Evolutionary conservation across 2,797 vertebrate genomes (phyloP).

Genomic region (Crenuchus spilurus): DNA sequence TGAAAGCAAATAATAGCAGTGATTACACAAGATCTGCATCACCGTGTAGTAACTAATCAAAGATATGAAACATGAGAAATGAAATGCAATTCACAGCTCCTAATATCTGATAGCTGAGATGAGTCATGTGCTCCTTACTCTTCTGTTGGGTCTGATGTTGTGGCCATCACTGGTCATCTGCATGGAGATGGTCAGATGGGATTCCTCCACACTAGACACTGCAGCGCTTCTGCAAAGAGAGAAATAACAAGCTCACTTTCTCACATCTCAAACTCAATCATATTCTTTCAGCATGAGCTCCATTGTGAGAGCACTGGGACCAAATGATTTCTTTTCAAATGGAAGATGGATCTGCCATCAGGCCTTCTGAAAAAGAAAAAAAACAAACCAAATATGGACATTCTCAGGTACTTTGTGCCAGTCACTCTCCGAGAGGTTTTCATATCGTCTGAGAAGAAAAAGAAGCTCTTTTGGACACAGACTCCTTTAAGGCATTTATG

Average conservation of each 20-base stretch:
- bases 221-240: slow-evolving; percentile 41
- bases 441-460: background rate
- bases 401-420: background rate
- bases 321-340: slow-evolving; percentile 30
- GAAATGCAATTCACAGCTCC: background rate
- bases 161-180: slow-evolving; percentile 83
- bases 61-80: background rate
- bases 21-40: background rate
- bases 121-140: slow-evolving; percentile 64
- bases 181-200: slow-evolving; percentile 68
- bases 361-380: background rate
- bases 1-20: slow-evolving; percentile 47
- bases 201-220: slow-evolving; percentile 66
- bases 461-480: background rate
- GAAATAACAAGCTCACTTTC: slow-evolving; percentile 32
- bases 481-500: background rate
- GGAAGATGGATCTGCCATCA: background rate
- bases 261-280: slow-evolving; percentile 39
- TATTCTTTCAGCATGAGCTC: slow-evolving; percentile 14
- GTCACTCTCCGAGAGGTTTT: background rate
- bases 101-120: background rate
- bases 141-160: slow-evolving; percentile 67
- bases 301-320: slow-evolving; percentile 23
- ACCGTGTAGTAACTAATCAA: background rate
- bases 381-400: background rate